A percentile compares a stretch with the other conserved stretches of the same genome.
These are phyloP conservation scores for Colossoma macropomum DNA, from an alignment of 2,113 vertebrate species.

Conservation along the genomic window DNA sequence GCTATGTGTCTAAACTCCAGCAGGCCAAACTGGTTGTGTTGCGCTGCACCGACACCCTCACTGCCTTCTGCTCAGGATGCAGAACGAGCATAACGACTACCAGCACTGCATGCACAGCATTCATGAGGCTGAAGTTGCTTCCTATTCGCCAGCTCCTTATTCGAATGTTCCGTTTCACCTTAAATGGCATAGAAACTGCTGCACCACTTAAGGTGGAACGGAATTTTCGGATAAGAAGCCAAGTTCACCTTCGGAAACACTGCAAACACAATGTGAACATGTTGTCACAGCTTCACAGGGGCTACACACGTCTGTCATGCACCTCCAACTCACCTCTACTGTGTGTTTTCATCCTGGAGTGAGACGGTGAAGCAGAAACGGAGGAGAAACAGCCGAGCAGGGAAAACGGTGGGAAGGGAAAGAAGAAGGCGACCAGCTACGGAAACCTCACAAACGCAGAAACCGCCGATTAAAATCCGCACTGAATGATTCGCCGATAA, in stretches of 20 bases:
- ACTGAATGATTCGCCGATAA: neutral
- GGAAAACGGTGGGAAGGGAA: neutral
- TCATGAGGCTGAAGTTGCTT: no score
- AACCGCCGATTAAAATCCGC: conserved; percentile 16
- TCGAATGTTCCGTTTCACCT: no score
- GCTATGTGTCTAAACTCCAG: neutral
- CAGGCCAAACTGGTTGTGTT: neutral
- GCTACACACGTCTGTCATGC: neutral
- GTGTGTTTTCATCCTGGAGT: conserved; percentile 65
- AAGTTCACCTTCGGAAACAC: no score
- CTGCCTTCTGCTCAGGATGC: neutral
- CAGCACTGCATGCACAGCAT: neutral
- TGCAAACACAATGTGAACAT: no score
- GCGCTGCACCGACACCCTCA: neutral
- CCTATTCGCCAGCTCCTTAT: no score
- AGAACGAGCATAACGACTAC: neutral
- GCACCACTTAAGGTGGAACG: no score
- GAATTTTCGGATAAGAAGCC: no score
- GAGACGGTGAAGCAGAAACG: neutral
- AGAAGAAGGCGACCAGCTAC: neutral
- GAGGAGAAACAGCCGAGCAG: neutral
- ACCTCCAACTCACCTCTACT: conserved; percentile 59
- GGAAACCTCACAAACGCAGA: neutral
- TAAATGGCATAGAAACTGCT: no score
- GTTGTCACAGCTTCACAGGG: neutral